A percentile compares a stretch with the other conserved stretches of the same genome.
phyloP scores from a whole-genome alignment of 2,888 invertebrate species.

The Chouioia cunea region DNA sequence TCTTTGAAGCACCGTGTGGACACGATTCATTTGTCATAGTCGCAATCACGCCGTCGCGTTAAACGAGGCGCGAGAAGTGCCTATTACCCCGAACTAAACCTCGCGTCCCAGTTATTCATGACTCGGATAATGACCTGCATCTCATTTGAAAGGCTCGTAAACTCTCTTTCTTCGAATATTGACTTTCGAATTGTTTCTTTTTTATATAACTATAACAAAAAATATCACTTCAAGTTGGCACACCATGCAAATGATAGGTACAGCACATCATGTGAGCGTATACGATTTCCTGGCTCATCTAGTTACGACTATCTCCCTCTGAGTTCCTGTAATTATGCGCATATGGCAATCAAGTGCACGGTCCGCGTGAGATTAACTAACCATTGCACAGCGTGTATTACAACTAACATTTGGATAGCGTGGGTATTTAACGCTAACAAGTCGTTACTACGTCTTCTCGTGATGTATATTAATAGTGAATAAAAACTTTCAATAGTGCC shows the following conservation, averaged over 20 bases:
- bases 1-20: too few relatives aligned
- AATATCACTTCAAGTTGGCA: conserved; percentile 1
- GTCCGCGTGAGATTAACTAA: conserved; percentile 35
- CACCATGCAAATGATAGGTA: not conserved
- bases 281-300: not conserved
- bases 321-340: conserved; percentile 30
- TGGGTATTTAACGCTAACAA: not conserved
- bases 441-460: not conserved
- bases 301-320: not conserved
- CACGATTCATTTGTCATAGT: too few relatives aligned
- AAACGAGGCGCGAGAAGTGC: not conserved
- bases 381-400: conserved; percentile 29
- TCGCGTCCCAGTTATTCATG: too few relatives aligned
- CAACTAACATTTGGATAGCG: conserved; percentile 19
- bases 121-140: too few relatives aligned
- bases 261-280: not conserved
- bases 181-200: not conserved
- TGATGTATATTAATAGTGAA: too few relatives aligned
- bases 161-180: not conserved
- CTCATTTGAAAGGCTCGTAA: not conserved
- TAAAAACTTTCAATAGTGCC: too few relatives aligned
- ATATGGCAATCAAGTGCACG: conserved; percentile 37
- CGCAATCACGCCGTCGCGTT: too few relatives aligned
- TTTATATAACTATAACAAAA: conserved; percentile 3
- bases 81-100: not conserved